Percentiles rank a stretch among this genome's conserved stretches.
Conservation (phyloP, 1,140 invertebrate genomes). For the Zelostemma sp. region DNA sequence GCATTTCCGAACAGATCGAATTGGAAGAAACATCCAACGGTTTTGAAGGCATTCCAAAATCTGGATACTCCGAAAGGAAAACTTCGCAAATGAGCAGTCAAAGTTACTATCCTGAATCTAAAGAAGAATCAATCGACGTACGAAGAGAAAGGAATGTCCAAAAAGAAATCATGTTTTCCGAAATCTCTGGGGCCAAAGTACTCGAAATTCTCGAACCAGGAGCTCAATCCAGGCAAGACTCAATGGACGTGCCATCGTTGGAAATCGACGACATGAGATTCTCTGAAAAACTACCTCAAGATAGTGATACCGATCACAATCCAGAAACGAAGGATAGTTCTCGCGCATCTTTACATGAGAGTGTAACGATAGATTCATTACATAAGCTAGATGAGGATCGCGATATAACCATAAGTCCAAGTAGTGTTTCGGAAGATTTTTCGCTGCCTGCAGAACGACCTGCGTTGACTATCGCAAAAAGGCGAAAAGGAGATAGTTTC, state of each 20-base stretch:
- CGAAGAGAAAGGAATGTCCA: conserved; percentile 24
- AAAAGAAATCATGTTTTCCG: conserved; percentile 45
- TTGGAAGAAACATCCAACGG: conserved; percentile 53
- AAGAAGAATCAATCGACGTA: conserved; percentile 22
- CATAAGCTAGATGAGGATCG: conserved; percentile 53
- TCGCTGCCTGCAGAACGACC: conserved; percentile 49
- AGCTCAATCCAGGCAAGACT: conserved; percentile 55
- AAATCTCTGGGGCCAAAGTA: conserved; percentile 58
- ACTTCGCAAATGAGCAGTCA: conserved; percentile 26
- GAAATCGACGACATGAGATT: conserved; percentile 57
- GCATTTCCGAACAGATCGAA: conserved; percentile 62
- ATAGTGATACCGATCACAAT: conserved; percentile 43
- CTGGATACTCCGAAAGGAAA: conserved; percentile 42
- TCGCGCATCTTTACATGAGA: conserved; percentile 56
- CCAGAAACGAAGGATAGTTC: conserved; percentile 39
- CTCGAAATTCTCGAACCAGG: conserved; percentile 63
- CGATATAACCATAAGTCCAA: conserved; percentile 55
- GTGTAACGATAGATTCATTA: conserved; percentile 55
- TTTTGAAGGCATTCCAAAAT: conserved; percentile 42
- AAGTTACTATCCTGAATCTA: conserved; percentile 38
- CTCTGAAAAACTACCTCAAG: conserved; percentile 40
- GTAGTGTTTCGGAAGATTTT: conserved; percentile 56
- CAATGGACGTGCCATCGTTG: conserved; percentile 60
- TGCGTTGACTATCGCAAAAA: conserved; percentile 31
- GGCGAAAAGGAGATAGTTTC: conserved; percentile 57